Evolutionary conservation across 2,888 invertebrate genomes (phyloP).

Genomic region (Lordiphosa fenestrarum): DNA sequence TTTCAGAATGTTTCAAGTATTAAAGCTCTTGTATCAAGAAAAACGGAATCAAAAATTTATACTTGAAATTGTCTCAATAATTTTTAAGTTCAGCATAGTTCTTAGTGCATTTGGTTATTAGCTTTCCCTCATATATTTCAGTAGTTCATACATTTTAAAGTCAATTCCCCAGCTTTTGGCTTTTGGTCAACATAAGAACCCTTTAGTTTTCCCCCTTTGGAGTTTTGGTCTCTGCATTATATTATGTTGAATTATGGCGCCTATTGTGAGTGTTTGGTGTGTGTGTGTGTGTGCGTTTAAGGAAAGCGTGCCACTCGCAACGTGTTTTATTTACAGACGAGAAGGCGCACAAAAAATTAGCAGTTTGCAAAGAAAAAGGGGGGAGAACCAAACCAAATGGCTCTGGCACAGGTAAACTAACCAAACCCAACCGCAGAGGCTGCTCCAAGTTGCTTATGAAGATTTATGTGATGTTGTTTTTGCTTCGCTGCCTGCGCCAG

Average conservation of each 20-base stretch:
- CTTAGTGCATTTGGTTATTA: no score
- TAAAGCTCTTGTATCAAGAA: no score
- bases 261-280: slow-evolving; percentile 45
- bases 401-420: slow-evolving; percentile 55
- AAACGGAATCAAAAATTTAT: no score
- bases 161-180: slow-evolving; percentile 6
- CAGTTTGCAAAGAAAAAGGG: slow-evolving; percentile 17
- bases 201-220: slow-evolving; percentile 23
- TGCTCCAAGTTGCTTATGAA: slow-evolving; percentile 64
- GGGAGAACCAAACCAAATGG: slow-evolving; percentile 53
- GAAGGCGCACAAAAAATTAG: slow-evolving; percentile 63
- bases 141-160: no score
- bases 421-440: slow-evolving; percentile 33
- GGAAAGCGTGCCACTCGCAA: slow-evolving; percentile 58
- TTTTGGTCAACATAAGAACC: slow-evolving; percentile 7
- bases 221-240: slow-evolving; percentile 54
- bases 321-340: slow-evolving; percentile 64
- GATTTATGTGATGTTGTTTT: slow-evolving; percentile 59
- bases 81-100: no score
- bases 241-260: slow-evolving; percentile 66
- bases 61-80: no score
- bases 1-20: no score
- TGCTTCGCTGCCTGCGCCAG: slow-evolving; percentile 50
- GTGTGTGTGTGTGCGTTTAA: slow-evolving; percentile 9
- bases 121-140: no score